Evolutionary conservation across 2,888 invertebrate genomes (phyloP).

Genomic region (Trileptium ribeirensis): DNA sequence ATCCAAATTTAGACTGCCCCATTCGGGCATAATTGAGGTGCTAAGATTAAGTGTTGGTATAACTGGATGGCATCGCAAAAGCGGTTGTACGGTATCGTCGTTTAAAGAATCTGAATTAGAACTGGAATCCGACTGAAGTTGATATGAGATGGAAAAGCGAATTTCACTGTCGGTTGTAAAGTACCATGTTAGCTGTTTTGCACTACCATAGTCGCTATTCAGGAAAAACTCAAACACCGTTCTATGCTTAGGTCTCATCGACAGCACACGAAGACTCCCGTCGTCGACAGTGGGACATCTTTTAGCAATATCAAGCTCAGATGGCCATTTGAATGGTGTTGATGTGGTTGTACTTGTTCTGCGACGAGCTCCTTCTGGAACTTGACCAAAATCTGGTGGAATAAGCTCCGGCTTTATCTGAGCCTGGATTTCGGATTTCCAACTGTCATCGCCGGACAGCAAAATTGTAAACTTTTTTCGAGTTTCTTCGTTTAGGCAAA

Average conservation of each 20-base stretch:
- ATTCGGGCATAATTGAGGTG: too few species aligned
- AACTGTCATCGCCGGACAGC: not conserved
- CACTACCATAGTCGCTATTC: too few species aligned
- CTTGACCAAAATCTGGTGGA: not conserved
- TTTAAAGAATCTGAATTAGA: too few species aligned
- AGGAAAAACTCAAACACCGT: not conserved
- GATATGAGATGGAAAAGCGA: not conserved
- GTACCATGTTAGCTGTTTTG: too few species aligned
- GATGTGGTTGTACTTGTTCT: too few species aligned
- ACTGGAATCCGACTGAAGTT: too few species aligned
- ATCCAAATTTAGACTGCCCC: too few species aligned
- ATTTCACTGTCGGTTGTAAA: not conserved
- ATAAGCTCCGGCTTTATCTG: not conserved
- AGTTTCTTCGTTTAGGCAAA: not conserved
- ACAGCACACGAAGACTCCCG: not conserved
- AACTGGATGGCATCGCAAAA: too few species aligned
- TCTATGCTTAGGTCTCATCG: not conserved
- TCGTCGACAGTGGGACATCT: not conserved
- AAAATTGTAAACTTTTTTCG: not conserved
- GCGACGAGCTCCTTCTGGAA: not conserved
- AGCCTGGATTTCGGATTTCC: not conserved
- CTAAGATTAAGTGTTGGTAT: too few species aligned
- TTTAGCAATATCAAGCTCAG: not conserved
- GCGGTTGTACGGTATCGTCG: too few species aligned
- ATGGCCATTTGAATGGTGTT: too few species aligned